phyloP scores from a whole-genome alignment of 2,888 invertebrate genomes.

The Acanthacorydalis orientalis region DNA sequence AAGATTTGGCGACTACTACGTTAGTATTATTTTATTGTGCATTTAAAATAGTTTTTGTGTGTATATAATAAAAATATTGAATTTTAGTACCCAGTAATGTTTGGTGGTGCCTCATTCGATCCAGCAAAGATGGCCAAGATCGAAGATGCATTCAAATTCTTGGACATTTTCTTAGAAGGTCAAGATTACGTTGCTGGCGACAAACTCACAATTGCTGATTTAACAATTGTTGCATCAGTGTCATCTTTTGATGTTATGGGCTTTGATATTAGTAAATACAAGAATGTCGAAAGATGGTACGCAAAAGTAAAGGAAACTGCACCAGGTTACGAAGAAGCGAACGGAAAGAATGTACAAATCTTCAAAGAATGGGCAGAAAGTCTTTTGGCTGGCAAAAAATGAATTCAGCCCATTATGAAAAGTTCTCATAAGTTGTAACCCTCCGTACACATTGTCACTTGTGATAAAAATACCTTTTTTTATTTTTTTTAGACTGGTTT shows the following conservation, averaged over 20 bases:
- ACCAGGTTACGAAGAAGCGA: slow-evolving; percentile 34
- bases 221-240: slow-evolving; percentile 47
- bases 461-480: too few relatives aligned
- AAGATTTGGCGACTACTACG: slow-evolving; percentile 53
- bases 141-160: slow-evolving; percentile 45
- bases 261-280: slow-evolving; percentile 49
- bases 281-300: slow-evolving; percentile 49
- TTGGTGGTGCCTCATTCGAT: slow-evolving; percentile 30
- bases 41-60: neutral
- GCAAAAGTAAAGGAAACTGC: slow-evolving; percentile 36
- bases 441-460: too few relatives aligned
- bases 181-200: slow-evolving; percentile 56
- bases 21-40: slow-evolving; percentile 28
- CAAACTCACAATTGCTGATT: slow-evolving; percentile 60
- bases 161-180: slow-evolving; percentile 55
- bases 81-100: slow-evolving; percentile 31
- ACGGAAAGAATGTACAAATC: slow-evolving; percentile 18
- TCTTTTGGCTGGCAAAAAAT: slow-evolving; percentile 7
- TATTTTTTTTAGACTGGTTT: too few relatives aligned
- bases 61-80: neutral
- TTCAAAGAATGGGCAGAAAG: slow-evolving; percentile 20
- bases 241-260: slow-evolving; percentile 46
- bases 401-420: neutral
- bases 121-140: slow-evolving; percentile 50
- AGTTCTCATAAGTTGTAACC: too few relatives aligned